Evolutionary conservation across 2,888 invertebrate species (phyloP), one percentile per base, ranked within the genome.

Genomic region (Drosophila vallismaia): DNA sequence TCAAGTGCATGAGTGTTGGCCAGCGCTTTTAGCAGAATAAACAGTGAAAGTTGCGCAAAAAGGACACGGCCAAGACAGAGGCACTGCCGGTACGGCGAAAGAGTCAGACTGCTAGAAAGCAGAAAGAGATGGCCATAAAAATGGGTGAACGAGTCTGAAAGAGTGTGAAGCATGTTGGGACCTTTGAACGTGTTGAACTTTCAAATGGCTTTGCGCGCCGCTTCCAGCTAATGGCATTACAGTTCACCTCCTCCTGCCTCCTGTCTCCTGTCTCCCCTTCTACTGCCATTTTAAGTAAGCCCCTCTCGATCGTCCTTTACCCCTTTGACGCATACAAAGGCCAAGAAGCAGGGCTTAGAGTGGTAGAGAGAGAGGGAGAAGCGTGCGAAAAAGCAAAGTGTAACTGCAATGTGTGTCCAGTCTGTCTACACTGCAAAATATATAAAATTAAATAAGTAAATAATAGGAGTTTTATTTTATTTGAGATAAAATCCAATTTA

Each of bases 1-100:
- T 87, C 79, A 76, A 83, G 82, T 83, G 87, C 86, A 87, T 79
- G 80, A 79, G 80, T 82, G 83, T 79, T 86, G 79, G 86, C 80
- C 70, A 79, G 88, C 88, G 88, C 84, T 84, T 84, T 84, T 84
- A 84, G 88, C 88, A 78, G 86, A 88, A 86, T 86, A 84, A 84
- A 84, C 82, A 83, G 82, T 83, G 82, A 87, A 87, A 83, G 88
- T 87, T 83, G 83, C 77, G 73, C 88, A 87, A 79, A 87, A 85
- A 85, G 83, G 86, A 83, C 77, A 81, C 63, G 71, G 67, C 67
- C 67, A 67, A 67, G 67, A 67, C 67, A 67, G 44, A 67, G 38
- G 49, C 40, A 48, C 53, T 59, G 46, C 44, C 68, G 6, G 19
- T 2, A 19, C 19, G 19, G 36, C 36, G 45, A 46, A 52, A 55